These are phyloP conservation scores for Panorpa germanica DNA, from an alignment of 2,888 invertebrate species.

Conservation along the genomic window DNA sequence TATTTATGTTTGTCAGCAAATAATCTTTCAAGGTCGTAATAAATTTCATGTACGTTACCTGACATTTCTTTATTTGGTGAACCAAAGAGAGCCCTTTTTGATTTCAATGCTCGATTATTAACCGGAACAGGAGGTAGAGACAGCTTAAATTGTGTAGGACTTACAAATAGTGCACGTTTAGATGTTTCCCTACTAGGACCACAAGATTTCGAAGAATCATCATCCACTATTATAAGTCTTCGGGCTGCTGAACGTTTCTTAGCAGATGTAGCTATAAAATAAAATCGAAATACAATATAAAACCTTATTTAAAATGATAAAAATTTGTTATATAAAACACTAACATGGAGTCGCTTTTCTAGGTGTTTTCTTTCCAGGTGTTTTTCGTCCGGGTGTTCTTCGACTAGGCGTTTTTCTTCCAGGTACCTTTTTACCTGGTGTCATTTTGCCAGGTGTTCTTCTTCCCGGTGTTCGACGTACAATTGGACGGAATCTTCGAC, in stretches of 20 bases:
- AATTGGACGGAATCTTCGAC: constrained; percentile 15
- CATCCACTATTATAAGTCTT: constrained; percentile 14
- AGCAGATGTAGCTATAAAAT: constrained; percentile 19
- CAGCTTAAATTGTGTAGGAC: constrained; percentile 32
- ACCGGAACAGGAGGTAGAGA: constrained; percentile 16
- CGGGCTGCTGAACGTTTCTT: constrained; percentile 18
- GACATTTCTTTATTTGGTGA: constrained; percentile 30
- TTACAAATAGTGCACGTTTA: constrained; percentile 56
- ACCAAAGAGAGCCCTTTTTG: constrained; percentile 44
- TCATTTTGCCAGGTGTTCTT: constrained; percentile 29
- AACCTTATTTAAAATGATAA: background rate
- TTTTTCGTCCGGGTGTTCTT: constrained; percentile 27
- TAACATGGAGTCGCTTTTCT: constrained; percentile 20
- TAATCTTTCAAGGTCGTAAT: background rate
- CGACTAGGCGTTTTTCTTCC: constrained; percentile 19
- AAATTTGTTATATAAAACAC: constrained; percentile 14
- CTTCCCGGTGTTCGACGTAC: constrained; percentile 29
- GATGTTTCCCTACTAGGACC: constrained; percentile 32
- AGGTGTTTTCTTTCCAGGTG: constrained; percentile 31
- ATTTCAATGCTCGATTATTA: constrained; percentile 27
- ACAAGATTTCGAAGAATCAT: constrained; percentile 13
- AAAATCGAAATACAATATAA: background rate
- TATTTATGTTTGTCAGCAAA: constrained; percentile 31
- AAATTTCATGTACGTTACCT: constrained; percentile 12
- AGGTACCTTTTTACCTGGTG: constrained; percentile 17